Evolutionary conservation across 2,113 vertebrate genomes (phyloP).

Genomic region (Nannospalax galili): DNA sequence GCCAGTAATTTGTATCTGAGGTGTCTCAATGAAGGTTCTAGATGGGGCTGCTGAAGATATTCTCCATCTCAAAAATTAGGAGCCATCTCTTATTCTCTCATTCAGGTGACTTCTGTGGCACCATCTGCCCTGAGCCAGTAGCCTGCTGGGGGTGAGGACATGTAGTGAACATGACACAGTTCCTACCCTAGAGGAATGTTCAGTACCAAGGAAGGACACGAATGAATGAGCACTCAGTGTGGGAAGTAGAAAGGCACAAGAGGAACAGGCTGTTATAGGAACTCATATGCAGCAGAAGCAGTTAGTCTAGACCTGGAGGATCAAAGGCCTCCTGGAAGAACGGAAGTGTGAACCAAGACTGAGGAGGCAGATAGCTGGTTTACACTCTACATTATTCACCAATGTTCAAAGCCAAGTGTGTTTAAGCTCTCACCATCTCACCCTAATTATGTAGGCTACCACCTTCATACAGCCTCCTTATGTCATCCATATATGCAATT

Average conservation of each 20-base stretch:
- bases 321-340: not conserved
- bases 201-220: not conserved
- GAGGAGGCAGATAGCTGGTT: not conserved
- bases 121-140: not conserved
- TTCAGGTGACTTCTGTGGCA: not conserved
- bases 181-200: not conserved
- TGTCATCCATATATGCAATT: not conserved
- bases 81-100: not conserved
- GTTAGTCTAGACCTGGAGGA: not conserved
- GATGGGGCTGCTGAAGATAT: not conserved
- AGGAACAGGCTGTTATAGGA: not conserved
- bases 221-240: not conserved
- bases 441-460: not conserved
- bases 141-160: not conserved
- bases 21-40: not conserved
- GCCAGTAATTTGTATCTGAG: not conserved
- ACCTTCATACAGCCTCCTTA: not conserved
- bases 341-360: not conserved
- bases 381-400: not conserved
- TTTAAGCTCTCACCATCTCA: not conserved
- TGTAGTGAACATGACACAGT: not conserved
- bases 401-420: not conserved
- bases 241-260: not conserved
- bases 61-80: not conserved
- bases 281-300: not conserved